Base-by-base conservation (phyloP, 1,140 invertebrate genomes). In the Hypothenemus hampei region DNA sequence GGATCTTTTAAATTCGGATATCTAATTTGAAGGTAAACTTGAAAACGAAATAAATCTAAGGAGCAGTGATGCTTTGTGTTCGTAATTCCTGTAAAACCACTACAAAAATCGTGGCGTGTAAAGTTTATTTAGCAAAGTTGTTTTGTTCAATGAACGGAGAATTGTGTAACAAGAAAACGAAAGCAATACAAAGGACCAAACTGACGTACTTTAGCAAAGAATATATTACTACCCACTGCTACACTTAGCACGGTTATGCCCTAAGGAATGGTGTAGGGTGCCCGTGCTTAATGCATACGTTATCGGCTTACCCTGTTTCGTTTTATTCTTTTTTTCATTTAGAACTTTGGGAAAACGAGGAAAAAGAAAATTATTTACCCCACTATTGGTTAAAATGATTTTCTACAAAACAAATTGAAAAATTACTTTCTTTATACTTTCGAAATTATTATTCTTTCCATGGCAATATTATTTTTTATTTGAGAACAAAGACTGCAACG, bases 231-330 rank as follows among this genome's bases (percentile, higher is more conserved):
- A 40, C 47, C 47, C 44, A 50, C 13, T 23, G 35, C 47, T 39
- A 50, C 47, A 50, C 47, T 50, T 50, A 50, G 36, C 47, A 35
- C 19, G 47, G 47, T 50, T 50, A 39, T 50, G 18, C 47, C 36
- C 47, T 37, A 29, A 50, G 47, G 47, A 50, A 50, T 37, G 22
- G 35, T 40, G 40, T 50, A 50, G 47, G 47, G 47, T 50, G 47
- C 47, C 47, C 39, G 16, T 50, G 33, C 47, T 50, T 50, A 50
- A 50, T 50, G 47, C 47, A 50, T 50, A 50, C 23, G 47, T 50
- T 50, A 50, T 50, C 47, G 47, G 47, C 47, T 50, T 50, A 50
- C 47, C 36, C 22, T 37, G 47, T 50, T 50, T 37, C 47, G 40
- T 37, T 50, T 50, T 50, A 50, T 50, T 50, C 20, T 39, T 36